Conservation (phyloP, 2,888 invertebrate species). For the Idaea straminata region DNA sequence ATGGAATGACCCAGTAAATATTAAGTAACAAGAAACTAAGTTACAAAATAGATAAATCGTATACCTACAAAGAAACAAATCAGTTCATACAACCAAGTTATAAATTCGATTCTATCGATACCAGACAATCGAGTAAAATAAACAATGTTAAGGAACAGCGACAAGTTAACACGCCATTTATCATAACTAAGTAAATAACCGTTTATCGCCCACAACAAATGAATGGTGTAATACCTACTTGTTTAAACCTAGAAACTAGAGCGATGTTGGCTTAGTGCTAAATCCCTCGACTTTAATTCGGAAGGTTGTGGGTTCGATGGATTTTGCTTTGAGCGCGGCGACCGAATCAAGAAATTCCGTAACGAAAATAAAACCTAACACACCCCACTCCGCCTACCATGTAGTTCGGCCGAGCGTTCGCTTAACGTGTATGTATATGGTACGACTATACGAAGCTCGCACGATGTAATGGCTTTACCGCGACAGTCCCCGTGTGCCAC, state of each 20-base stretch:
- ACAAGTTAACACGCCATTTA: not conserved
- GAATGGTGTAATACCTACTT: not conserved
- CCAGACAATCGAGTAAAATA: not conserved
- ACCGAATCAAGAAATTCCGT: too few relatives aligned
- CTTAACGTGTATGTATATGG: too few relatives aligned
- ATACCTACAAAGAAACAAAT: not conserved
- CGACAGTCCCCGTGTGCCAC: too few relatives aligned
- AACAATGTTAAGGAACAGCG: not conserved
- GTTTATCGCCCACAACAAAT: conserved; percentile 1
- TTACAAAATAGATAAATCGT: not conserved
- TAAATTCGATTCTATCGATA: not conserved
- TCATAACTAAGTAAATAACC: conserved; percentile 1
- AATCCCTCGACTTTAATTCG: too few relatives aligned
- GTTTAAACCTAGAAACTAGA: not conserved
- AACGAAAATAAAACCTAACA: too few relatives aligned
- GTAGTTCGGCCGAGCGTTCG: too few relatives aligned
- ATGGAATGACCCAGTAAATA: too few relatives aligned
- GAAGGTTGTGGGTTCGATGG: too few relatives aligned
- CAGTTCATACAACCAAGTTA: not conserved
- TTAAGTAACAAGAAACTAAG: not conserved
- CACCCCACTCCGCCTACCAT: too few relatives aligned
- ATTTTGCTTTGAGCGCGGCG: too few relatives aligned
- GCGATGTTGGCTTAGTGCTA: not conserved
- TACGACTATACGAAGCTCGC: too few relatives aligned
- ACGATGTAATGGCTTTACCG: too few relatives aligned